Evolutionary conservation across 2,113 vertebrate species (phyloP).

Genomic region (Piprites chloris): DNA sequence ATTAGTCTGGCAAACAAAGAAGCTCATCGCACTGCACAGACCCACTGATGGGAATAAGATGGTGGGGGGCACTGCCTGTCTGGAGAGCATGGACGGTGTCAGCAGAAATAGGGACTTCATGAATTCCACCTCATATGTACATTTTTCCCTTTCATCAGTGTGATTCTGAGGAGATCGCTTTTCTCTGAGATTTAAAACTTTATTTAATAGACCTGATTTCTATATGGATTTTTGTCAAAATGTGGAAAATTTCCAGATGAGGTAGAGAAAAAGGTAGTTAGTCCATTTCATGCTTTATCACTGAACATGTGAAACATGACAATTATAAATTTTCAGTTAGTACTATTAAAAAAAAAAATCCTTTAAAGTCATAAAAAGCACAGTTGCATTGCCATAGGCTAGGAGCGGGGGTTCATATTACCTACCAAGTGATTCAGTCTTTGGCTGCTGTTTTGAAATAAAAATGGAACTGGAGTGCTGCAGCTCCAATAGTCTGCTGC

Average conservation of each 20-base stretch:
- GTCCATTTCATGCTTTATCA: not conserved
- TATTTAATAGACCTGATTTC: not conserved
- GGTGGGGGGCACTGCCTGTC: not conserved
- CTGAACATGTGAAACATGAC: not conserved
- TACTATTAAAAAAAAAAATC: not conserved
- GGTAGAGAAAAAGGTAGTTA: not conserved
- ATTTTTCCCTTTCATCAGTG: not conserved
- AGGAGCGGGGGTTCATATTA: not conserved
- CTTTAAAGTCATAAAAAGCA: not conserved
- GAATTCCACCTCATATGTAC: not conserved
- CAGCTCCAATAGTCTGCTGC: not conserved
- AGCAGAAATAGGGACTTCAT: not conserved
- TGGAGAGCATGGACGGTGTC: not conserved
- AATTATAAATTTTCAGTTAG: not conserved
- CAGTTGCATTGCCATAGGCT: not conserved
- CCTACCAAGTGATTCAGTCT: not conserved
- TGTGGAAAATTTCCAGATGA: not conserved
- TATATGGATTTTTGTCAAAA: not conserved
- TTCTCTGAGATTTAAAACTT: not conserved
- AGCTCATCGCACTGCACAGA: not conserved
- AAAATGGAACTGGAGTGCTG: not conserved
- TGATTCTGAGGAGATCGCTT: not conserved
- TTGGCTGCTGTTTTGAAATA: not conserved
- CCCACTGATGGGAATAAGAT: not conserved
- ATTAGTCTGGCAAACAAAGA: slow-evolving; percentile 29